Evolutionary conservation across 2,113 vertebrate genomes (phyloP).

Genomic region (Hydropotes inermis): DNA sequence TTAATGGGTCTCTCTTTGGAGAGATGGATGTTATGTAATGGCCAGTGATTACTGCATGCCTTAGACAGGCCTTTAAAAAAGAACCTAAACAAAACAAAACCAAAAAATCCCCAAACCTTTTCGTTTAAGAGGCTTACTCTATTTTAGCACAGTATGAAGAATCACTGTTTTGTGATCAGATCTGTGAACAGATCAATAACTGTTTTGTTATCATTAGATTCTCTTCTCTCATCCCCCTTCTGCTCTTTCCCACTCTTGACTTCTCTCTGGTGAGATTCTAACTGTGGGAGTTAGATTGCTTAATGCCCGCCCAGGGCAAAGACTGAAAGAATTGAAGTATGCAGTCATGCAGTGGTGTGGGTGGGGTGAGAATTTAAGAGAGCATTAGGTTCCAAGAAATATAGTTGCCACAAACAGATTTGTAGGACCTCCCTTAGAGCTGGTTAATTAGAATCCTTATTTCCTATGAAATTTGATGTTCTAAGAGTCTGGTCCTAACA

Average conservation of each 20-base stretch:
- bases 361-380: constrained; percentile 28
- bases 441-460: not conserved
- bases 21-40: not conserved
- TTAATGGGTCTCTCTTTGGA: constrained; percentile 30
- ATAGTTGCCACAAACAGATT: constrained; percentile 40
- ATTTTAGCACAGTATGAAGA: not conserved
- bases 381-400: constrained; percentile 47
- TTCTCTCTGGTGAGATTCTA: constrained; percentile 29
- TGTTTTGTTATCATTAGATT: not conserved
- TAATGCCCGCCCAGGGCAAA: constrained; percentile 50
- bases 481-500: not conserved
- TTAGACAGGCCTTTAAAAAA: not conserved
- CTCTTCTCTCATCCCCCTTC: not conserved
- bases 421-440: not conserved
- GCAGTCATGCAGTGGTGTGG: not conserved
- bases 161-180: not conserved
- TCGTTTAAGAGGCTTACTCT: constrained; percentile 3
- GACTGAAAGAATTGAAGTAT: constrained; percentile 44
- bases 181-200: no score
- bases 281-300: constrained; percentile 58
- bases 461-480: constrained; percentile 10
- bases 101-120: not conserved
- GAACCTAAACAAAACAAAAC: not conserved
- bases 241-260: not conserved
- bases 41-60: not conserved